Base-by-base conservation (phyloP, 2,888 invertebrate species). In the Archips xylosteana region DNA sequence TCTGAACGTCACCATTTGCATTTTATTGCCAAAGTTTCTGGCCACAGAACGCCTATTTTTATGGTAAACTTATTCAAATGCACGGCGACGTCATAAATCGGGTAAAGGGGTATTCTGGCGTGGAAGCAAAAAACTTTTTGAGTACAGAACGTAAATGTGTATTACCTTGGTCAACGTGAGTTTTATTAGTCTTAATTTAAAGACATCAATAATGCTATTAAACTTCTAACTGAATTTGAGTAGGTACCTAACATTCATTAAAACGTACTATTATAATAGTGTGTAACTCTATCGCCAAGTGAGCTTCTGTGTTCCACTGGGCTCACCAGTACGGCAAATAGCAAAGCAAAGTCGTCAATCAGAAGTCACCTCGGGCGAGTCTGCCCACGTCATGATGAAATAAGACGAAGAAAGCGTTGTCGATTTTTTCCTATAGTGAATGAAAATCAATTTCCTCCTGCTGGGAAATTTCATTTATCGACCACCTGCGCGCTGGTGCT, bases 21-120 rank as follows among this genome's bases (percentile, higher is more conserved):
- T 94, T 94, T 94, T 94, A 94, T 94, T 94, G 88, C 88, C 79
- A 87, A 94, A 94, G 89, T 94, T 92, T 88, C 87, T 88, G 87
- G 88, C 88, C 91, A 81, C 90, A 87, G 83, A 86, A 89, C 85
- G 92, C 91, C 90, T 91, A 92, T 93, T 94, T 94, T 93, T 93
- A 92, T 91, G 91, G 87, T 89, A 91, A 93, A 90, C 88, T 92
- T 93, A 94, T 94, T 94, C 92, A 92, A 92, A 93, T 92, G 89
- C 90, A 89, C 88, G 89, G 79, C 84, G 85, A 85, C 82, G 87
- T 90, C 91, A 92, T 94, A 94, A 94, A 92, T 94, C 87, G 86
- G 83, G 83, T 80, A 87, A 92, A 91, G 91, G 91, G 92, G 91
- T 92, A 85, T 83, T 85, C 85, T 85, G 87, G 87, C 85, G 87